Evolutionary conservation across 2,888 invertebrate species (phyloP).

Genomic region (Lathronympha strigana): DNA sequence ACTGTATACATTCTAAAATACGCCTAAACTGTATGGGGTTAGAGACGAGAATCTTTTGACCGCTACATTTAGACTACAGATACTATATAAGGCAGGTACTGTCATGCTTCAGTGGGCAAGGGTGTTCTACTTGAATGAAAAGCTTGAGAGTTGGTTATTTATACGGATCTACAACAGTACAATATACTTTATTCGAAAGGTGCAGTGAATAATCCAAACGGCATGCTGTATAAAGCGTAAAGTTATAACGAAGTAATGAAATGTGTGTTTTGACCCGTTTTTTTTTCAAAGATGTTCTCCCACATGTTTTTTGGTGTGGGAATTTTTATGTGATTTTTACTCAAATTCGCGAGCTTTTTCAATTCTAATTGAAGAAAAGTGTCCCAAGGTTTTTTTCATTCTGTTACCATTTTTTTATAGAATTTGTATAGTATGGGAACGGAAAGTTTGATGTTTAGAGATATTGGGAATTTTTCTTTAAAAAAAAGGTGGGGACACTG

Average conservation of each 20-base stretch:
- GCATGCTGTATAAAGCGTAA: not conserved
- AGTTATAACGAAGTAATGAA: not conserved
- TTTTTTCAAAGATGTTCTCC: too few relatives aligned
- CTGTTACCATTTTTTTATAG: too few relatives aligned
- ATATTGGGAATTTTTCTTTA: too few relatives aligned
- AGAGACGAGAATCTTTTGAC: not conserved
- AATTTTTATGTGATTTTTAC: too few relatives aligned
- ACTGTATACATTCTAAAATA: not conserved
- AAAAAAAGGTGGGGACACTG: too few relatives aligned
- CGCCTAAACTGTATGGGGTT: not conserved
- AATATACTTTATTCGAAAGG: not conserved
- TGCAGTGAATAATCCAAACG: not conserved
- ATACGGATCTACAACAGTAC: slow-evolving; percentile 6
- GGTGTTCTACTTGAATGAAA: slow-evolving; percentile 25
- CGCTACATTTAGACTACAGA: slow-evolving; percentile 18
- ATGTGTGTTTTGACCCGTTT: not conserved
- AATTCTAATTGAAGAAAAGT: too few relatives aligned
- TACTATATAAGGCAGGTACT: slow-evolving; percentile 19
- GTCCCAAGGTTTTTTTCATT: too few relatives aligned
- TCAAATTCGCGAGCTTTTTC: too few relatives aligned
- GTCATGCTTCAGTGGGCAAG: slow-evolving; percentile 18
- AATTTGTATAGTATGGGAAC: too few relatives aligned
- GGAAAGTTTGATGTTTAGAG: too few relatives aligned
- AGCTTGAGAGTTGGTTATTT: slow-evolving; percentile 13
- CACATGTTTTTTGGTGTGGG: too few relatives aligned